phyloP scores from a whole-genome alignment of 1,140 invertebrate species.

The Lucilia sericata region DNA sequence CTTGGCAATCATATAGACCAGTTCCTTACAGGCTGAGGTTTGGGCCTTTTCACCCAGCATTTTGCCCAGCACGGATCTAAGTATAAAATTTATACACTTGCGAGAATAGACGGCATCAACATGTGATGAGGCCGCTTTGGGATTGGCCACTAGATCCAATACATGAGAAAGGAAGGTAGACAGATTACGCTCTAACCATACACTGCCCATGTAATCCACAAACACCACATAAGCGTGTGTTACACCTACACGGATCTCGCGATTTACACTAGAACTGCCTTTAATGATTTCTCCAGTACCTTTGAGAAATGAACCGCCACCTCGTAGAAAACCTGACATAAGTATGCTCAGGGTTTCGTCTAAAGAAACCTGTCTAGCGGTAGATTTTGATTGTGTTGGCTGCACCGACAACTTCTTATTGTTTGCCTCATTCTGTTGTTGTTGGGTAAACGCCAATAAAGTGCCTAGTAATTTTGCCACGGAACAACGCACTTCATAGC shows the following conservation, averaged over 20 bases:
- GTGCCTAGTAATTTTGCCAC: constrained; percentile 92
- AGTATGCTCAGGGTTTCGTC: constrained; percentile 93
- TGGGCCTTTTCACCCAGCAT: constrained; percentile 97
- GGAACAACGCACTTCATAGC: constrained; percentile 93
- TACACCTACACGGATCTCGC: constrained; percentile 96
- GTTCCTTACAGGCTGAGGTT: constrained; percentile 93
- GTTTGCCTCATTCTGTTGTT: constrained; percentile 54
- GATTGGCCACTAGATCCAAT: constrained; percentile 91
- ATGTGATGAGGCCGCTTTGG: constrained; percentile 93
- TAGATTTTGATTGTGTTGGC: constrained; percentile 52
- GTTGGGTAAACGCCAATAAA: constrained; percentile 82
- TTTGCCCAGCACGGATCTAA: constrained; percentile 90
- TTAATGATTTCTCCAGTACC: constrained; percentile 96
- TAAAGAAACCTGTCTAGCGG: constrained; percentile 77
- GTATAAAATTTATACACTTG: constrained; percentile 97
- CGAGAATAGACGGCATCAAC: constrained; percentile 98
- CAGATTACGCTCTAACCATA: constrained; percentile 95
- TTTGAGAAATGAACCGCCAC: constrained; percentile 95
- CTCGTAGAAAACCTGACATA: constrained; percentile 94
- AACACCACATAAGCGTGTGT: constrained; percentile 96
- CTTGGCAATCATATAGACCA: constrained; percentile 90
- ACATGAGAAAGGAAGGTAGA: constrained; percentile 88
- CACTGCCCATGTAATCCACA: constrained; percentile 89
- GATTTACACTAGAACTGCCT: constrained; percentile 89
- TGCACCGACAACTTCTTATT: constrained; percentile 54